Evolutionary conservation across 2,113 vertebrate genomes (phyloP), one percentile per base, ranked within the genome.

Genomic region (Patagioenas fasciata): DNA sequence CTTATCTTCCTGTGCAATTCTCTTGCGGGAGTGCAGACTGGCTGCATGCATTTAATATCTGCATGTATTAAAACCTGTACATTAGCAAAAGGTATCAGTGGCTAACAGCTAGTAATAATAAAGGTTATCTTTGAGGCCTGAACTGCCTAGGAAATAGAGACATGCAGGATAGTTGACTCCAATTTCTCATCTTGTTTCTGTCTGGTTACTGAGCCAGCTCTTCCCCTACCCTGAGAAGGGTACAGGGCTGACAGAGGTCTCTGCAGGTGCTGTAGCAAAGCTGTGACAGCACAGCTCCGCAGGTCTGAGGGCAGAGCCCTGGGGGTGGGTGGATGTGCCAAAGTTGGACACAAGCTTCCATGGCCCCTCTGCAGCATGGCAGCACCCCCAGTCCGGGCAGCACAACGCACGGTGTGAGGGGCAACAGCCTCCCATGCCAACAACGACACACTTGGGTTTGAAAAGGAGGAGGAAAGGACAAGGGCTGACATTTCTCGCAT

Each of bases 271-370:
- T 54, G 32, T 13, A 53, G 29, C 12, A 31, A 24, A 60, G 58
- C 20, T n/a, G 17, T 29, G 44, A 24, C 0, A 25, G 53, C 10
- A 42, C 64, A 70, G 60, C 80, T 57, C 42, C 2, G 2, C 57
- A 18, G 50, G 29, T 8, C 8, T 31, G 66, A 32, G 54, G 32
- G 40, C 62, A 92, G 44, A 85, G 42, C 25, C 32, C 56, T 20
- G 0, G 1, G 8, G 14, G 14, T 7, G 7, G 80, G 13, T 6
- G 7, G 80, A 13, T 12, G 38, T 9, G 11, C 31, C 61, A 78
- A 28, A 70, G 65, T 14, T 0, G 2, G 24, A 8, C 31, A 60
- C 23, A 48, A 38, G 53, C 11, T 26, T 25, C 1, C 0, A 1
- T 15, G 42, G 65, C 47, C 26, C 19, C 54, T n/a, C 14, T 3